These are phyloP conservation scores for Leptopterna dolabrata DNA, from an alignment of 2,888 invertebrate species.

Conservation along the genomic window DNA sequence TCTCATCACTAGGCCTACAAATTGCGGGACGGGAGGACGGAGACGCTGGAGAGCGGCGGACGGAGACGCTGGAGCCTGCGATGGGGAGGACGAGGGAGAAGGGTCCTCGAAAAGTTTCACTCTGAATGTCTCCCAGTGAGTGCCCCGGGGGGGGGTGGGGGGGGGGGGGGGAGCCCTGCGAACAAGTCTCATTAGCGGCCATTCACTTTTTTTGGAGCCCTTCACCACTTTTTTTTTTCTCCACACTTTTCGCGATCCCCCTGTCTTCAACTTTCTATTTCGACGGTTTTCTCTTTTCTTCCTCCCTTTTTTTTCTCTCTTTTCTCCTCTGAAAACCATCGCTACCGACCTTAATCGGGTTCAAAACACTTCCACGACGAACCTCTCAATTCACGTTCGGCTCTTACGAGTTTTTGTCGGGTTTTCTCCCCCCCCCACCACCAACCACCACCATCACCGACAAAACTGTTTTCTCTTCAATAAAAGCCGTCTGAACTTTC, in stretches of 20 bases:
- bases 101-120: background rate
- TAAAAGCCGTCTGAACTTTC: too few species aligned
- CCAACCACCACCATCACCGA: too few species aligned
- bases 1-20: background rate
- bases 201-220: background rate
- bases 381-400: background rate
- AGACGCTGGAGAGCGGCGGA: background rate
- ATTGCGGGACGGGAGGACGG: background rate
- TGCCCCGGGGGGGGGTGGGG: background rate
- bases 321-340: background rate
- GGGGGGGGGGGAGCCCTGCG: background rate
- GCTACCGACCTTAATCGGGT: background rate
- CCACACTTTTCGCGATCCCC: background rate
- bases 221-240: background rate
- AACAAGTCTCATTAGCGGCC: background rate
- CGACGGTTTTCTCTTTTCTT: background rate
- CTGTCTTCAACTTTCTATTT: background rate
- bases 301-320: background rate
- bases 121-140: background rate
- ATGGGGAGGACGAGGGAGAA: background rate
- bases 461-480: background rate
- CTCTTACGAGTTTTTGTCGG: background rate
- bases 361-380: background rate
- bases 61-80: background rate
- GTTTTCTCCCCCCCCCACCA: background rate